Evolutionary conservation across 2,113 vertebrate species (phyloP).

Genomic region (Gallinago paraguaiae): DNA sequence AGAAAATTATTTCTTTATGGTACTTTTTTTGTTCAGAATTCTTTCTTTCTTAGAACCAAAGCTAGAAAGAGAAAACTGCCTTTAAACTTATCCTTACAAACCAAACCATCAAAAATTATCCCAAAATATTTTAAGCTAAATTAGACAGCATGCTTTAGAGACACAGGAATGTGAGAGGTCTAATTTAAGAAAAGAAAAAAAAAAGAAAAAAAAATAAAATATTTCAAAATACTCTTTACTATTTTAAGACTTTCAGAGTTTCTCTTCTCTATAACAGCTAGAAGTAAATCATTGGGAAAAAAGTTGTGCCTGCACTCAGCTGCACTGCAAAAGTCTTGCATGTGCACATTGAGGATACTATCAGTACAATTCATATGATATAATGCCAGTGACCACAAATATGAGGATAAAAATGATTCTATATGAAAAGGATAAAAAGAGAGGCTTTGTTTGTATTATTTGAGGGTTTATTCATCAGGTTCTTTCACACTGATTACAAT

Average conservation of each 20-base stretch:
- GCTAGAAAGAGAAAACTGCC: neutral
- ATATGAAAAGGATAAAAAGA: neutral
- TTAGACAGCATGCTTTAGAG: neutral
- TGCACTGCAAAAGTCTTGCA: neutral
- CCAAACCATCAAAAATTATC: neutral
- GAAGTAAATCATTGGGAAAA: neutral
- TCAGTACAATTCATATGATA: neutral
- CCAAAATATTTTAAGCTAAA: neutral
- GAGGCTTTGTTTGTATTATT: neutral
- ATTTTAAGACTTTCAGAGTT: neutral
- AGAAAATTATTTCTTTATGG: neutral
- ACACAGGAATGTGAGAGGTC: neutral
- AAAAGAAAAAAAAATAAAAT: neutral
- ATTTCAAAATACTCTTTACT: neutral
- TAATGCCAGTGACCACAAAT: neutral
- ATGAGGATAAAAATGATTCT: neutral
- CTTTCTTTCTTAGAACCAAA: neutral
- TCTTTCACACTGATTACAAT: slow-evolving; percentile 29
- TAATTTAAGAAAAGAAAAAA: neutral
- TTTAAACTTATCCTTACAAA: neutral
- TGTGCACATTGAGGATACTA: neutral
- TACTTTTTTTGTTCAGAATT: neutral
- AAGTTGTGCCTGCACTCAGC: neutral
- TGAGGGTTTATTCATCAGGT: slow-evolving; percentile 14
- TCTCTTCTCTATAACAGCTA: neutral